Evolutionary conservation across 1,140 invertebrate species (phyloP).

Genomic region (Saccostrea cuccullata): DNA sequence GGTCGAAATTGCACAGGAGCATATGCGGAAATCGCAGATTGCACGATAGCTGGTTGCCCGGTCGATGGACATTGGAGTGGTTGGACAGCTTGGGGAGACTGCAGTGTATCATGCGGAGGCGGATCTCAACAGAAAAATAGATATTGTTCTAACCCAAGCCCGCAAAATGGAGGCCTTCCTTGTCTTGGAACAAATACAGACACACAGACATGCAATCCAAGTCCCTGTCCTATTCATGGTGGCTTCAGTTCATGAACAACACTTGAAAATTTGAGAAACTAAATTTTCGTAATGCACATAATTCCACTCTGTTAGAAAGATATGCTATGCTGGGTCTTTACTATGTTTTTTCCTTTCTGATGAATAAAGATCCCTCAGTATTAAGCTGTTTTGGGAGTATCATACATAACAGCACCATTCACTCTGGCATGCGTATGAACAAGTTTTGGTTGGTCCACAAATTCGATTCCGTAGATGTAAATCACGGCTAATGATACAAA

Average conservation of each 20-base stretch:
- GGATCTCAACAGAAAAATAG: constrained; percentile 2
- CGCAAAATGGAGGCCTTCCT: background rate
- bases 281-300: too few species aligned
- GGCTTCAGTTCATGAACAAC: constrained; percentile 51
- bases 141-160: background rate
- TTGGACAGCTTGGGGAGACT: constrained; percentile 28
- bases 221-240: constrained; percentile 20
- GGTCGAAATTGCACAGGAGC: constrained; percentile 64
- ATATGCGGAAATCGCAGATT: constrained; percentile 48
- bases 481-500: constrained; percentile 84
- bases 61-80: constrained; percentile 24
- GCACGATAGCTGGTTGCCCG: constrained; percentile 43
- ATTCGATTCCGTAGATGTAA: constrained; percentile 87
- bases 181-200: background rate
- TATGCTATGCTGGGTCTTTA: background rate
- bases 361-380: background rate
- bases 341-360: background rate
- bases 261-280: too few species aligned
- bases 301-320: too few species aligned
- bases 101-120: constrained; percentile 1
- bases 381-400: constrained; percentile 19
- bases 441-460: constrained; percentile 88
- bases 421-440: constrained; percentile 64
- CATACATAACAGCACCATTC: constrained; percentile 18
- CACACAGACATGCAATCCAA: background rate